Evolutionary conservation across 2,113 vertebrate species (phyloP).

Genomic region (Lampris incognitus): DNA sequence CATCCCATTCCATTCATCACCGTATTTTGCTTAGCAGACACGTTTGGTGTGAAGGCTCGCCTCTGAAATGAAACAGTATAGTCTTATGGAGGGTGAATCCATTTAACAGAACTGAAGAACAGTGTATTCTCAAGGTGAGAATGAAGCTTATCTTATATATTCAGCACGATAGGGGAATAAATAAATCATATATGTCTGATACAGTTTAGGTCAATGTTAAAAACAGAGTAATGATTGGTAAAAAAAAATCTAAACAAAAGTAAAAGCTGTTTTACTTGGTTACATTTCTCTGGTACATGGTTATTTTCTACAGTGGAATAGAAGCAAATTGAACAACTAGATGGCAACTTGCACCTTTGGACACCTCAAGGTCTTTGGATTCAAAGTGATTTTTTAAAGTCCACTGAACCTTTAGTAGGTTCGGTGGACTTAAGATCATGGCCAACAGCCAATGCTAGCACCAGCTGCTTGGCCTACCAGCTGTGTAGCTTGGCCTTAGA

Average conservation of each 20-base stretch:
- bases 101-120: background rate
- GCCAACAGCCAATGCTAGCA: slow-evolving; percentile 1
- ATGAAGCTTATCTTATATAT: slow-evolving; percentile 15
- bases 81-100: background rate
- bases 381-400: too few species aligned
- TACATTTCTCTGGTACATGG: too few species aligned
- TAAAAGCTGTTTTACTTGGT: too few species aligned
- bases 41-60: background rate
- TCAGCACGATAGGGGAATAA: background rate
- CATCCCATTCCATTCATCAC: slow-evolving; percentile 40
- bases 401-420: background rate
- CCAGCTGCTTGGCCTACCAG: slow-evolving; percentile 19
- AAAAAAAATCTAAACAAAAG: background rate
- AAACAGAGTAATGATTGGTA: background rate
- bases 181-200: background rate
- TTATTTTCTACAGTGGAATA: too few species aligned
- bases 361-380: too few species aligned
- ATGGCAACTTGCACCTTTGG: too few species aligned
- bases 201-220: background rate
- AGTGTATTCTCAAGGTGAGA: slow-evolving; percentile 18
- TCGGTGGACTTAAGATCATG: background rate
- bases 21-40: slow-evolving; percentile 38
- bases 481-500: slow-evolving; percentile 8
- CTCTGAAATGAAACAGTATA: background rate
- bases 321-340: too few species aligned